Percentiles rank a stretch among this genome's conserved stretches.
Evolutionary conservation across 1,140 invertebrate genomes (phyloP).

Genomic region (Drosophila nikananu): DNA sequence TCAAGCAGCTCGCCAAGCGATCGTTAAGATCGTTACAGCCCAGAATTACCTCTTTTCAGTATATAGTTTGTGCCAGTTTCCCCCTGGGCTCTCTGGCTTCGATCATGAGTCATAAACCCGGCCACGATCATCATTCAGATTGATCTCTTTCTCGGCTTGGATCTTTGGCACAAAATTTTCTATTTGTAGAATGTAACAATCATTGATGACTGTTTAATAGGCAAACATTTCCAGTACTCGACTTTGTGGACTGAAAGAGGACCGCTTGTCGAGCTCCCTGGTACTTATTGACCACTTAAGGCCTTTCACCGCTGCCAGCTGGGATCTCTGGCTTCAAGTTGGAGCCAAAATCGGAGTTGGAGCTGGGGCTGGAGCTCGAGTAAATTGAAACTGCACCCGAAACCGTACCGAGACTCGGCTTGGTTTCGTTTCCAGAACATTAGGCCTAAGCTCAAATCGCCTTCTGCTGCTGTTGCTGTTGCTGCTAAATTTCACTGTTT

Average conservation of each 20-base stretch:
- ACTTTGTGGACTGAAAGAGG: slow-evolving; percentile 35
- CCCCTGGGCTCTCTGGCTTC: neutral
- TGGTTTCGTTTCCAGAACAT: slow-evolving; percentile 58
- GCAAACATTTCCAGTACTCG: slow-evolving; percentile 61
- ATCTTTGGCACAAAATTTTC: slow-evolving; percentile 20
- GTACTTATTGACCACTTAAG: slow-evolving; percentile 61
- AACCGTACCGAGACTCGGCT: slow-evolving; percentile 30
- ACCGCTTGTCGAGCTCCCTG: slow-evolving; percentile 49
- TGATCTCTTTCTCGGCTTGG: slow-evolving; percentile 37
- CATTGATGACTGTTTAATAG: slow-evolving; percentile 65
- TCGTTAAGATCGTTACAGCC: slow-evolving; percentile 24
- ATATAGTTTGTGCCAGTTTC: slow-evolving; percentile 17
- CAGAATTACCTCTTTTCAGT: slow-evolving; percentile 17
- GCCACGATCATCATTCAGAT: slow-evolving; percentile 18
- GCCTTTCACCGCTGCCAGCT: slow-evolving; percentile 53
- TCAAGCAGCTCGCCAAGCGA: slow-evolving; percentile 16
- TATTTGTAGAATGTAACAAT: slow-evolving; percentile 72
- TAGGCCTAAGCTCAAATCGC: slow-evolving; percentile 57
- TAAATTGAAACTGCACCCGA: slow-evolving; percentile 29
- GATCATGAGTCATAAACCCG: slow-evolving; percentile 39
- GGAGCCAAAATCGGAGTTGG: neutral
- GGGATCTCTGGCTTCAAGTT: slow-evolving; percentile 1
- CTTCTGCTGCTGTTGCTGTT: slow-evolving; percentile 25
- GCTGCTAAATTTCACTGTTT: slow-evolving; percentile 81
- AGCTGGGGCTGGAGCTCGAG: slow-evolving; percentile 4